Base-by-base conservation (phyloP, 2,888 invertebrate species). In the Iselma pallidipennis region DNA sequence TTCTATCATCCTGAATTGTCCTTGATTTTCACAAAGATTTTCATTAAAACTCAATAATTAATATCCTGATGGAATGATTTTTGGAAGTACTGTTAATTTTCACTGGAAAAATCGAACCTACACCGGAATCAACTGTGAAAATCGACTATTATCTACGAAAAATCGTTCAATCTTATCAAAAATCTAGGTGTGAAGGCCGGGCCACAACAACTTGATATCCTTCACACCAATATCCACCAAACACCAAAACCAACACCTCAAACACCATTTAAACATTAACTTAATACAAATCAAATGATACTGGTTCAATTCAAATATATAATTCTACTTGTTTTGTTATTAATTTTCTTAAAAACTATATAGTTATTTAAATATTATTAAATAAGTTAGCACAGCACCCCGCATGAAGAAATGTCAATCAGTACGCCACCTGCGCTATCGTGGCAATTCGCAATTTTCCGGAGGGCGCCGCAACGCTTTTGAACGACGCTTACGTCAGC, bases 381-480 rank as follows among this genome's bases (percentile, higher is more conserved):
- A 63, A 67, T 67, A 72, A 73, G 63, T 70, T 73, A n/a, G 68
- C 75, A 76, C 75, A 72, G 75, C 74, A 76, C 74, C 63, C 76
- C 76, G 75, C 76, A 79, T 78, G 77, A 76, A 78, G 77, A 81
- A 79, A 80, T 77, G 81, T 82, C 81, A 80, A 81, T 80, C 80
- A 78, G 79, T 74, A 75, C 77, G 78, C 78, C 81, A 81, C 80
- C 81, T 80, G 81, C 79, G 76, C 73, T 71, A 73, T 79, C 82
- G 82, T 76, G 61, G 59, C 57, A 60, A 69, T 70, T 79, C 82
- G 82, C 74, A 62, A 55, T 68, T 68, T 73, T 75, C 76, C 80
- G 80, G 73, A 67, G 67, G 73, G 71, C 75, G 77, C 74, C 80
- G 79, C 77, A 75, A 74, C 78, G 74, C 61, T 42, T 64, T 60